Evolutionary conservation across 2,888 invertebrate genomes (phyloP).

Genomic region (Cheilosia impressa): DNA sequence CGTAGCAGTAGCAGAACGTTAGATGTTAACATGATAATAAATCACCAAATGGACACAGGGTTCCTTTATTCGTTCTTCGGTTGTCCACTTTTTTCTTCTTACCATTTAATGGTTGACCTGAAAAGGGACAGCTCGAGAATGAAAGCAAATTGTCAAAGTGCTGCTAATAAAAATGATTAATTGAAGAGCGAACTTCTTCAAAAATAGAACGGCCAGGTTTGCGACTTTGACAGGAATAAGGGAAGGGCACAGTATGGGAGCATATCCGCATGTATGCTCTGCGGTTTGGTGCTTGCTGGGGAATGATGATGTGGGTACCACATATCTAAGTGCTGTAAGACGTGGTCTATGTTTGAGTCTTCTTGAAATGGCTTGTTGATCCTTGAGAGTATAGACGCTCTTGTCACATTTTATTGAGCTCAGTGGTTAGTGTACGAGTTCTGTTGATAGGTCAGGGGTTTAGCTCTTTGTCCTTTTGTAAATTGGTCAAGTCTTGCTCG

Average conservation of each 20-base stretch:
- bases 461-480: too few relatives aligned
- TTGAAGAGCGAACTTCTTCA: slow-evolving; percentile 1
- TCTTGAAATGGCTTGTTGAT: too few relatives aligned
- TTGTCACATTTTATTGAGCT: too few relatives aligned
- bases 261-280: not conserved
- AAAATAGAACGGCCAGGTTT: not conserved
- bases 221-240: not conserved
- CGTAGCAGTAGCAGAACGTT: slow-evolving; percentile 41
- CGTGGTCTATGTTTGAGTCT: too few relatives aligned
- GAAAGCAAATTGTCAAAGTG: slow-evolving; percentile 38
- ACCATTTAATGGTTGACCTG: slow-evolving; percentile 29
- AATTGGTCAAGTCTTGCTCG: too few relatives aligned
- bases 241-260: not conserved
- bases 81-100: not conserved
- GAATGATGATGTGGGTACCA: too few relatives aligned
- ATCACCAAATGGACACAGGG: slow-evolving; percentile 58
- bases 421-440: too few relatives aligned
- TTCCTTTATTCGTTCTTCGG: not conserved
- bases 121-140: slow-evolving; percentile 26
- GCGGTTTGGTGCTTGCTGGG: too few relatives aligned
- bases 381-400: too few relatives aligned
- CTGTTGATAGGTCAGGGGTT: too few relatives aligned
- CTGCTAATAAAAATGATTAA: slow-evolving; percentile 44
- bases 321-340: too few relatives aligned
- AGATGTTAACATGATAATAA: slow-evolving; percentile 59